Evolutionary conservation across 2,113 vertebrate species (phyloP), one percentile per base, ranked within the genome.

Genomic region (Otus sunia): DNA sequence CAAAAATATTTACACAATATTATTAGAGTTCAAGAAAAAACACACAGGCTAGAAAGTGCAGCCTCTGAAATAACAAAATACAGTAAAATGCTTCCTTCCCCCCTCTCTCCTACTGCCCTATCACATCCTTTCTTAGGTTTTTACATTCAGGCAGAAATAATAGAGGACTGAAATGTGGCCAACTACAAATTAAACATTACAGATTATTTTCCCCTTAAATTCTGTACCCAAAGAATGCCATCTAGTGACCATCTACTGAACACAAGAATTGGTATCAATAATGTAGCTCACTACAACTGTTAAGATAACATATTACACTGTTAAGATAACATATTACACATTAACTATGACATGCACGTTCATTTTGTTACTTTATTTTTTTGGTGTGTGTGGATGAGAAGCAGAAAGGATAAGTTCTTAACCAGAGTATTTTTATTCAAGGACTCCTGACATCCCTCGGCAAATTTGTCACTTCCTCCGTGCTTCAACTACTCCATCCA

Each of bases 221-320:
- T 97, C 55, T 32, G 39, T 72, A 94, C 96, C 94, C 92, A 96
- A 85, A 96, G 94, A 94, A 85, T 95, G 97, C 96, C 98, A 98
- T 88, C 98, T 98, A 97, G 96, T 96, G 98, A 86, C 85, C 94
- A 41, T 15, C 29, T 4, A 8, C 67, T 15, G 90, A 73, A 97
- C 9, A 43, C 78, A 73, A 77, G 23, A 30, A 34, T 15, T 7
- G 69, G 47, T 36, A 62, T n/a, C 27, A 50, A 27, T 2, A 56
- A 39, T 0, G 41, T 50, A 26, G 29, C 90, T 55, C 62, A 32
- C 26, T 14, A n/a, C 52, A 63, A 15, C 41, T 29, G 23, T 14
- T 58, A n/a, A 7, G 32, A 13, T n/a, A 69, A 5, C 34, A 1
- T 8, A 3, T 5, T 12, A 4, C 34, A 19, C 10, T 29, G 23